phyloP scores from a whole-genome alignment of 1,140 invertebrate genomes.

The Eufriesea mexicana region DNA sequence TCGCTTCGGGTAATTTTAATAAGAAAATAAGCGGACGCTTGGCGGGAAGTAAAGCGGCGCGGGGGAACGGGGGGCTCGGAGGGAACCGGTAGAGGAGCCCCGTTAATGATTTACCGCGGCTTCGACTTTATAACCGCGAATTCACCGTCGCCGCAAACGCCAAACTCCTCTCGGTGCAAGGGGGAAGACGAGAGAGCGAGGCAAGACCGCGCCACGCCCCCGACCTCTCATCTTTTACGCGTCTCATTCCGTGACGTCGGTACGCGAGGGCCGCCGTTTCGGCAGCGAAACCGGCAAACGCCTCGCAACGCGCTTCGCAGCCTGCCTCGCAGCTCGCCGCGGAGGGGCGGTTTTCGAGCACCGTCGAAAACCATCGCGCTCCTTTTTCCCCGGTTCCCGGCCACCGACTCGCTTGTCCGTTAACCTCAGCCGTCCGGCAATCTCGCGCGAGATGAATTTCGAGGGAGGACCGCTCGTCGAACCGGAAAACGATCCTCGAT shows the following conservation, averaged over 20 bases:
- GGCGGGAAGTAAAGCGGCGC: conserved; percentile 21
- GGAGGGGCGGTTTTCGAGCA: conserved; percentile 51
- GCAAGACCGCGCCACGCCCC: conserved; percentile 67
- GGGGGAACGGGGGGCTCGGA: conserved; percentile 14
- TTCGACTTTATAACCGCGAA: conserved; percentile 66
- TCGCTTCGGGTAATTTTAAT: conserved; percentile 55
- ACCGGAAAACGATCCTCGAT: not conserved
- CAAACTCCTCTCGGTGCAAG: conserved; percentile 31
- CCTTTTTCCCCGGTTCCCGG: conserved; percentile 3
- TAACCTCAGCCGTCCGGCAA: conserved; percentile 29
- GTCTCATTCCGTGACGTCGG: conserved; percentile 70
- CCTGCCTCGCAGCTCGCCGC: no score
- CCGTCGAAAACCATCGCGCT: conserved; percentile 42
- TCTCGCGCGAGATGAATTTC: conserved; percentile 34
- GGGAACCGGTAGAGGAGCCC: not conserved
- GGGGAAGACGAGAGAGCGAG: conserved; percentile 35
- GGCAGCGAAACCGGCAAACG: conserved; percentile 49
- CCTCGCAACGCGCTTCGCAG: conserved; percentile 46
- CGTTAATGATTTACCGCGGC: conserved; percentile 75
- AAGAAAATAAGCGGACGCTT: conserved; percentile 57
- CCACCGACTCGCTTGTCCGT: not conserved
- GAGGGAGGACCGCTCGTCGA: conserved; percentile 13
- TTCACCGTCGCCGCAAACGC: conserved; percentile 61
- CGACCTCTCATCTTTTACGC: conserved; percentile 75
- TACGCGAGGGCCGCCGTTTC: conserved; percentile 54